Base-by-base conservation (phyloP, 2,888 invertebrate species). In the Watsonalla cultraria region DNA sequence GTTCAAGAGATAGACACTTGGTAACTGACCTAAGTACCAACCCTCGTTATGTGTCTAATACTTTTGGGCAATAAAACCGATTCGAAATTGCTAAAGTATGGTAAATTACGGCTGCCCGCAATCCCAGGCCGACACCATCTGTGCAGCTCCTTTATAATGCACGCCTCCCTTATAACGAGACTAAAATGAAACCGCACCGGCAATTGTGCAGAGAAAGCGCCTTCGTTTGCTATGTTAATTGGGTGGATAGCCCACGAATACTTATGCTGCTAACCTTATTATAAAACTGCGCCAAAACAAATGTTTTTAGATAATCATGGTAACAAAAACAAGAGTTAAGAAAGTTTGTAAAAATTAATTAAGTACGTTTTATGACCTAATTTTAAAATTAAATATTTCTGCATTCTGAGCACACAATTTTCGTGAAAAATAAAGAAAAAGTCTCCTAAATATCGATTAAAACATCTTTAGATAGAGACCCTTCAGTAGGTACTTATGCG, bases 141-240 rank as follows among this genome's bases (percentile, higher is more conserved):
- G 68, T 70, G 65, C 66, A 68, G 60, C 65, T 55, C 60, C 60
- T 72, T 66, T 65, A 76, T 72, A 78, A 81, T 77, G 74, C 74
- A 78, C 57, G 68, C 66, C 65, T 58, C 64, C 64, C 60, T 60
- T 59, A 72, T 73, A 78, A 76, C 75, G 65, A 71, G 68, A 72
- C 68, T 68, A 68, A 74, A 76, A 73, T 66, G 63, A 72, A 80
- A 76, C 79, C 75, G 60, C 75, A 66, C 60, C 58, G 61, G 62
- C 68, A 65, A 70, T 72, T 66, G 61, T 65, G 69, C 64, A 54
- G 62, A 64, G 71, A 65, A 68, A 78, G 72, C 74, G 73, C 71
- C 76, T 77, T 76, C 76, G 76, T 79, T 82, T 75, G 75, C 79
- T 76, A 83, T 81, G 79, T 81, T 84, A 83, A 84, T 83, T 82